Conservation (phyloP, 2,113 vertebrate species). For the Scomber colias region DNA sequence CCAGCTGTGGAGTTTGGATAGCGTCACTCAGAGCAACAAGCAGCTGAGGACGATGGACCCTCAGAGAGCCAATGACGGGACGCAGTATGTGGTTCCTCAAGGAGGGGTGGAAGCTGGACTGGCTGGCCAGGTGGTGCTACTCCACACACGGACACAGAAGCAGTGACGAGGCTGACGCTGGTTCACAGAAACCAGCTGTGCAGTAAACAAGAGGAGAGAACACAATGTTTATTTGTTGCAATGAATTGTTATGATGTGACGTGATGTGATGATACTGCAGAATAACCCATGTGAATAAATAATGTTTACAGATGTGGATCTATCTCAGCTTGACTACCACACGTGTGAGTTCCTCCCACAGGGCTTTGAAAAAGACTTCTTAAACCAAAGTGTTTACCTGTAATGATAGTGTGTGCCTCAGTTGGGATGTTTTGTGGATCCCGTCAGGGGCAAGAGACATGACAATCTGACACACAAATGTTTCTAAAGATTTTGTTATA, state of each 20-base stretch:
- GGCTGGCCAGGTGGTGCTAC: constrained; percentile 87
- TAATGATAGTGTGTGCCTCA: background rate
- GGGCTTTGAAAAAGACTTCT: background rate
- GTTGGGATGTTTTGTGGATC: no score
- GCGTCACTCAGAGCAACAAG: constrained; percentile 86
- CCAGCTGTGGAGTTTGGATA: constrained; percentile 88
- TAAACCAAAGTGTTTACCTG: background rate
- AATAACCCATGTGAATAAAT: no score
- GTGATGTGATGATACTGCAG: background rate
- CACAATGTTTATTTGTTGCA: no score
- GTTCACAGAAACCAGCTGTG: background rate
- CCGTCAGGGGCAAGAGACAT: no score
- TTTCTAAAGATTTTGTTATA: no score
- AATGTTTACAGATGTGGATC: background rate
- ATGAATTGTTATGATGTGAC: no score
- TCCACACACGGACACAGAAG: constrained; percentile 72
- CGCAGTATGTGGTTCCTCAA: constrained; percentile 85
- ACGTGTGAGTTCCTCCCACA: background rate
- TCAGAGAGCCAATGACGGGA: constrained; percentile 82
- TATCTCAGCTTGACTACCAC: background rate
- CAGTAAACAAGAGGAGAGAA: background rate
- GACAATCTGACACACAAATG: no score
- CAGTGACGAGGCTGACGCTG: constrained; percentile 7
- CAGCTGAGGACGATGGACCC: constrained; percentile 89
- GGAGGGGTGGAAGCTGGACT: constrained; percentile 88